Base-by-base conservation (phyloP, 2,113 vertebrate genomes). In the Heterotis niloticus region DNA sequence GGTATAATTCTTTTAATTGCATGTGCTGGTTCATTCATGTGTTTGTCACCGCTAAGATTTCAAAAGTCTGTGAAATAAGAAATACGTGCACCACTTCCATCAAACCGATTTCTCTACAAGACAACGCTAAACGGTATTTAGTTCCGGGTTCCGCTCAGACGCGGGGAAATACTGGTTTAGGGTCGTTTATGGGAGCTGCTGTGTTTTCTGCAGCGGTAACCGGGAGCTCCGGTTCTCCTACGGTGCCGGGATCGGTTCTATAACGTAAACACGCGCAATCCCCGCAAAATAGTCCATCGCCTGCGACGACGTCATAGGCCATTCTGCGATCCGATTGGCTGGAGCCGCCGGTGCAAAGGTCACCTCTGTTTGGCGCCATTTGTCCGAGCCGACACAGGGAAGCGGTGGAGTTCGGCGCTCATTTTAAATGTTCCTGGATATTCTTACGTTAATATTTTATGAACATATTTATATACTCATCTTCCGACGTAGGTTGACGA, bases 281-380 rank as follows among this genome's bases (percentile, higher is more conserved):
- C 26, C 57, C 17, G 5, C 26, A 74, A 59, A 70, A 65, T 20
- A 59, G 29, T 16, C 9, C 1, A 59, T 54, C 17, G 23, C 17
- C 17, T 23, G 54, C 23, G 17, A 7, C 7, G 64, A 76, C 65
- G 54, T 68, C 79, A 20, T 17, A 10, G 34, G 23, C 24, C 5
- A 9, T 26, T 1, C 64, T 16, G 68, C 51, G 24, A 18, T 75
- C n/a, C 85, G 87, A 90, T 92, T 92, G 89, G 90, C 73, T 9
- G 80, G 81, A 29, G 0, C 0, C 5, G 17, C 13, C 1, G 51
- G 52, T 85, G 28, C 81, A 85, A 82, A 84, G 85, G 86, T 89
- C 83, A 57, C 16, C 79, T 82, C 64, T 75, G 84, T 89, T 92
- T 92, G 88, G 91, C 91, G 91, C 91, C 84, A 82, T 92, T 84